Evolutionary conservation across 53 echinoderm and acorn worm genomes (phyloP).

Genomic region (Apostichopus leukothele): DNA sequence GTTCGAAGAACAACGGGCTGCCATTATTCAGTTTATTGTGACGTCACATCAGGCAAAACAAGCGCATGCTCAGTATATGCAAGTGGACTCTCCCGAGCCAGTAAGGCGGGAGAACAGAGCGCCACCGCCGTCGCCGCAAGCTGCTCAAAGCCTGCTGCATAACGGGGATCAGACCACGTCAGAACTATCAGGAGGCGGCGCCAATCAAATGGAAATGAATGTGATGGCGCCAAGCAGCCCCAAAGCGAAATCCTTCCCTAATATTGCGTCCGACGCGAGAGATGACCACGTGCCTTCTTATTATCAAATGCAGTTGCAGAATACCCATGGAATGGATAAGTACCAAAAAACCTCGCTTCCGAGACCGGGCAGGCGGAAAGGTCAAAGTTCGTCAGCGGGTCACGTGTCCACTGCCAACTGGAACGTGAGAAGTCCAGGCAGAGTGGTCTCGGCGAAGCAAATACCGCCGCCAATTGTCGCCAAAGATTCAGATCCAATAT

Average conservation of each 20-base stretch:
- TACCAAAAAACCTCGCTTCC: slow-evolving; percentile 34
- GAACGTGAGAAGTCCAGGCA: slow-evolving; percentile 28
- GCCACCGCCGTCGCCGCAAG: slow-evolving; percentile 4
- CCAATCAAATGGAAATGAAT: slow-evolving; percentile 14
- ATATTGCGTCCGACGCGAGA: background rate
- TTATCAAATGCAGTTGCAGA: slow-evolving; percentile 47
- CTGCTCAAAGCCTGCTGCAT: background rate
- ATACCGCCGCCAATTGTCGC: background rate
- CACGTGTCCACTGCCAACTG: slow-evolving; percentile 41
- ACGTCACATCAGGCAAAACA: slow-evolving; percentile 42
- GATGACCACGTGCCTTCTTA: slow-evolving; percentile 43
- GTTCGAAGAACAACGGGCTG: slow-evolving; percentile 84
- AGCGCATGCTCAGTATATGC: background rate
- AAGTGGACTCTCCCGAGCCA: background rate
- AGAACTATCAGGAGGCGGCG: background rate
- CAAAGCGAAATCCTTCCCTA: slow-evolving; percentile 37
- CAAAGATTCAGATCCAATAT: slow-evolving; percentile 34
- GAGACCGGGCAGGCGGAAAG: slow-evolving; percentile 27
- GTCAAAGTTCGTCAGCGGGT: slow-evolving; percentile 28
- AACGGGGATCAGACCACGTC: background rate
- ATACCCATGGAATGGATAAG: background rate
- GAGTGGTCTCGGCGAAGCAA: background rate
- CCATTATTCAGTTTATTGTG: slow-evolving; percentile 77
- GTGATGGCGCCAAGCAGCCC: background rate
- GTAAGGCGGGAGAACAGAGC: background rate